Conservation (phyloP, 2,888 invertebrate genomes). For the Cephus runcator region DNA sequence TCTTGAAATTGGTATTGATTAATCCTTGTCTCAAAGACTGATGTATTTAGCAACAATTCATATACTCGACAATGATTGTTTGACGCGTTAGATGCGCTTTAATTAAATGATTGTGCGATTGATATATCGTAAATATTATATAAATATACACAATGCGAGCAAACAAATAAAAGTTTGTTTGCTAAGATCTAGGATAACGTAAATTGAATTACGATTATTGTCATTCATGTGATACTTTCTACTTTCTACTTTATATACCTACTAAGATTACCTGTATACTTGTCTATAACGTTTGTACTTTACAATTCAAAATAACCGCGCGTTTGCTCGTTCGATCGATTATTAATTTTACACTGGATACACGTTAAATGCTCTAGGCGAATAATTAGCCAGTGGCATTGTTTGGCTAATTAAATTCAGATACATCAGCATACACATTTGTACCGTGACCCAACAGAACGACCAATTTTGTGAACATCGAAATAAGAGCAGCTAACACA, state of each 20-base stretch:
- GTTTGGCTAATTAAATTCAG: background rate
- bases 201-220: conserved; percentile 41
- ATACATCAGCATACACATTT: background rate
- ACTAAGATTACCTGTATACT: conserved; percentile 35
- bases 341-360: background rate
- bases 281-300: conserved; percentile 43
- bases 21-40: conserved; percentile 49
- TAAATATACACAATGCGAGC: background rate
- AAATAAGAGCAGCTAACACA: conserved; percentile 29
- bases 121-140: conserved; percentile 21
- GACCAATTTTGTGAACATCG: conserved; percentile 47
- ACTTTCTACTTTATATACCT: conserved; percentile 61
- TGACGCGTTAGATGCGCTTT: conserved; percentile 15
- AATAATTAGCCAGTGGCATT: background rate
- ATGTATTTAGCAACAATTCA: conserved; percentile 42
- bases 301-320: background rate
- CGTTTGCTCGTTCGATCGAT: background rate
- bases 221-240: conserved; percentile 62
- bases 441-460: conserved; percentile 11
- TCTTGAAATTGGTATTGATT: background rate
- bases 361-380: background rate
- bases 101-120: conserved; percentile 31
- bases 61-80: conserved; percentile 2
- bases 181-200: background rate
- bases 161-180: background rate